Conservation (phyloP, 2,113 vertebrate genomes). For the Abramis brama region DNA sequence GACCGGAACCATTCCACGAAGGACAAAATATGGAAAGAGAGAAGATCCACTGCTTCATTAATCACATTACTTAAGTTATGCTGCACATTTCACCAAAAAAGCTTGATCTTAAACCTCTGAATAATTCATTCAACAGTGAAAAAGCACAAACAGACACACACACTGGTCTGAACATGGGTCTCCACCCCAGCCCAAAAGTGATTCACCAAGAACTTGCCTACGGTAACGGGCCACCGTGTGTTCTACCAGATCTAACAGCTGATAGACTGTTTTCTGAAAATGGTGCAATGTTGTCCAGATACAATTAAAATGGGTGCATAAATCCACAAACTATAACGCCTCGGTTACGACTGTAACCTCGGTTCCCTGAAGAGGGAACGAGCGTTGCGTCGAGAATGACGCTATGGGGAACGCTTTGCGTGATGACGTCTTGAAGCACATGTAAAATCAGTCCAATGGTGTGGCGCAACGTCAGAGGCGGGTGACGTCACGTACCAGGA, state of each 20-base stretch:
- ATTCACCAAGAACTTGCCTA: slow-evolving; percentile 67
- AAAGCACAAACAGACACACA: slow-evolving; percentile 58
- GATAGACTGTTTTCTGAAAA: slow-evolving; percentile 60
- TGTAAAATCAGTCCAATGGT: too few relatives aligned
- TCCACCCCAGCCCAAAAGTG: slow-evolving; percentile 63
- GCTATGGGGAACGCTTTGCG: too few relatives aligned
- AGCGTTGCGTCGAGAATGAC: too few relatives aligned
- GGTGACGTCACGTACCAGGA: too few relatives aligned
- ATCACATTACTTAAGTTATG: slow-evolving; percentile 59
- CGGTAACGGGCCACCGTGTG: slow-evolving; percentile 51
- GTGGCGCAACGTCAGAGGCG: too few relatives aligned
- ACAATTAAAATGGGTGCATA: slow-evolving; percentile 34
- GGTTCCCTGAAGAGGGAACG: too few relatives aligned
- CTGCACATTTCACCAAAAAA: slow-evolving; percentile 58
- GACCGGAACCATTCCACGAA: slow-evolving; percentile 13
- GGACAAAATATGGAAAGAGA: neutral
- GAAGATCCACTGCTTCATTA: slow-evolving; percentile 61
- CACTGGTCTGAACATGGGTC: slow-evolving; percentile 54
- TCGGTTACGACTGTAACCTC: too few relatives aligned
- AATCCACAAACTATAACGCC: slow-evolving; percentile 8
- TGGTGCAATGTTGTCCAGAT: slow-evolving; percentile 33
- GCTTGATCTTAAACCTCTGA: slow-evolving; percentile 55
- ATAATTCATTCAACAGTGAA: slow-evolving; percentile 63
- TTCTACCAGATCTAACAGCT: slow-evolving; percentile 56
- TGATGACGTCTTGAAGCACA: too few relatives aligned